Conservation (phyloP, 2,888 invertebrate species). For the Epistrophe eligans region DNA sequence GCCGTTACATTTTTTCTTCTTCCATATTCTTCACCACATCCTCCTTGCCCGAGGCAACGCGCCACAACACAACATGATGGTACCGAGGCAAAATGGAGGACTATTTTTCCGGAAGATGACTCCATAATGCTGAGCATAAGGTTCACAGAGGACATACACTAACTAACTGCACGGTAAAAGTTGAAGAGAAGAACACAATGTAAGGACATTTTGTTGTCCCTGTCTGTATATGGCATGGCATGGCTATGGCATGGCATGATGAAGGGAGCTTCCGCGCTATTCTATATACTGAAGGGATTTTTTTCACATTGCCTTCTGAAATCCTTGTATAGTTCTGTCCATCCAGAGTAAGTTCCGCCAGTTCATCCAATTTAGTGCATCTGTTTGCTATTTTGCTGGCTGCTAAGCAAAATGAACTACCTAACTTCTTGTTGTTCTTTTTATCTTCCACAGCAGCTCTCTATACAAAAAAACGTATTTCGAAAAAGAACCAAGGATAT, state of each 20-base stretch:
- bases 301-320: slow-evolving; percentile 33
- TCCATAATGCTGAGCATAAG: slow-evolving; percentile 62
- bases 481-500: slow-evolving; percentile 13
- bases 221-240: slow-evolving; percentile 9
- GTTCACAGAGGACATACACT: slow-evolving; percentile 22
- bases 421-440: slow-evolving; percentile 43
- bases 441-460: not conserved
- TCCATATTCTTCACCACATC: slow-evolving; percentile 16
- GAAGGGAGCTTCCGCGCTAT: slow-evolving; percentile 35
- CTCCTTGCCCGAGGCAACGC: slow-evolving; percentile 17
- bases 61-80: not conserved
- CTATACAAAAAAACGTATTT: not conserved
- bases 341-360: slow-evolving; percentile 39
- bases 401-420: slow-evolving; percentile 47
- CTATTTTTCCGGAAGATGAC: slow-evolving; percentile 64
- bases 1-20: slow-evolving; percentile 7
- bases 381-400: slow-evolving; percentile 55
- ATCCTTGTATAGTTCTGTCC: slow-evolving; percentile 34
- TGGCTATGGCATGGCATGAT: slow-evolving; percentile 16
- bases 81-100: not conserved
- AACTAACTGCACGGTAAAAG: slow-evolving; percentile 46
- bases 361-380: slow-evolving; percentile 63
- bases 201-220: slow-evolving; percentile 55
- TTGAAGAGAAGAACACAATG: slow-evolving; percentile 29
- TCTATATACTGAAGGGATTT: not conserved